Evolutionary conservation across 1,140 invertebrate species (phyloP).

Genomic region (Solenopsis invicta): DNA sequence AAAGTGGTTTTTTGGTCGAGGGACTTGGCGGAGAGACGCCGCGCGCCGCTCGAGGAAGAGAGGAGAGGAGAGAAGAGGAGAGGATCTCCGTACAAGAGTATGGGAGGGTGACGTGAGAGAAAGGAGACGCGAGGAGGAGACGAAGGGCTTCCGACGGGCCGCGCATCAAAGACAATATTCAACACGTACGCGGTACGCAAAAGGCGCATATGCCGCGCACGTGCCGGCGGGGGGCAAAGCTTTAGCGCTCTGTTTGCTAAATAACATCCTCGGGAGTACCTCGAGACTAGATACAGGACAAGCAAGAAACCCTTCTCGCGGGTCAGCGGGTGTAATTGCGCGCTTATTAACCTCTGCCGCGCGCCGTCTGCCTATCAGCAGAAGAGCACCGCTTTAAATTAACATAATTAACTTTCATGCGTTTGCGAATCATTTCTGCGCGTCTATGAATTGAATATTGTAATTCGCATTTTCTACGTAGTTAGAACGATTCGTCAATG

Average conservation of each 20-base stretch:
- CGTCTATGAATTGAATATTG: background rate
- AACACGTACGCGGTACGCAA: constrained; percentile 76
- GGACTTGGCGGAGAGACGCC: background rate
- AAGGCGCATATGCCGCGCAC: constrained; percentile 83
- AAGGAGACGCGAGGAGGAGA: constrained; percentile 57
- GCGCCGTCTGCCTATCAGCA: background rate
- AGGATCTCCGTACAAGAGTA: constrained; percentile 22
- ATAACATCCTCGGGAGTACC: constrained; percentile 80
- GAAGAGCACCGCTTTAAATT: constrained; percentile 4
- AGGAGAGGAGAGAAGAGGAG: constrained; percentile 20
- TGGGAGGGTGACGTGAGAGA: constrained; percentile 44
- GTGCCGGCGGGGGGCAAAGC: constrained; percentile 82
- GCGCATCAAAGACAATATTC: constrained; percentile 86
- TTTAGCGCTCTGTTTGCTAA: constrained; percentile 82
- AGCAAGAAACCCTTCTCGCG: constrained; percentile 43
- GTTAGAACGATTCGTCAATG: background rate
- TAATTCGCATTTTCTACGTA: background rate
- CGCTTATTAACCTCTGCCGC: constrained; percentile 66
- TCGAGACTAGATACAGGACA: constrained; percentile 65
- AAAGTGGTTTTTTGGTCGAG: constrained; percentile 83
- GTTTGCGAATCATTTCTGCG: background rate
- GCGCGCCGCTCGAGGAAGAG: background rate
- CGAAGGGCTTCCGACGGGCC: constrained; percentile 83
- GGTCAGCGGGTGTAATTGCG: constrained; percentile 71
- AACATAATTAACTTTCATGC: background rate